Evolutionary conservation across 2,113 vertebrate genomes (phyloP), one percentile per base, ranked within the genome.

Genomic region (Cygnus buccinator): DNA sequence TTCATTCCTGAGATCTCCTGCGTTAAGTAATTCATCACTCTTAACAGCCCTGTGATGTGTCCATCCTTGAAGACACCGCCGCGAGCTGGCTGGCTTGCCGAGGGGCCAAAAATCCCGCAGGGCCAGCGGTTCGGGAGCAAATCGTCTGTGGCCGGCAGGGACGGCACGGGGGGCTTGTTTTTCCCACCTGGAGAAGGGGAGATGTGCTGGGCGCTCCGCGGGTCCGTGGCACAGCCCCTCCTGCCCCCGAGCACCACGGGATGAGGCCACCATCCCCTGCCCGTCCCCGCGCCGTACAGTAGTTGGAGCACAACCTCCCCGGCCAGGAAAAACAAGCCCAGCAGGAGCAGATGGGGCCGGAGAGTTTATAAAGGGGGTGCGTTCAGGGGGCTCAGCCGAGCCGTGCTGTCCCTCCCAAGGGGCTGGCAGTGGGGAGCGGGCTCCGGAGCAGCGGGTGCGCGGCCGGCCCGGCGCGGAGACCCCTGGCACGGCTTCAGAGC

Each of bases 401-500:
- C 8, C 1, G 0, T 16, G 58, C 73, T 43, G 63, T 17, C 15
- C 35, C 33, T 21, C 79, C 41, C 7, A 2, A 10, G 89, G 41
- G 5, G 43, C 61, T 16, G 61, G 57, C 29, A 52, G 68, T 31
- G 2, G 68, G 55, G 68, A 61, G 0, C 15, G 68, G 39, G 65
- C 29, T 39, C 28, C 26, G 15, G 54, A 29, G 54, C 74, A 59
- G 74, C 29, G 13, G 21, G 58, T 57, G 80, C 17, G 14, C 23
- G 16, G 4, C 26, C 16, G 35, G 35, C 44, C 3, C 71, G 2
- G 79, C 88, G 14, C 44, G 0, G 28, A 67, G 89, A 92, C 73
- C 93, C 68, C 67, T 95, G 96, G 96, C 96, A 82, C 20, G 0
- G 89, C 93, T 94, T 95, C 95, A 94, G 93, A 92, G 95, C 67